Conservation (phyloP, 2,113 vertebrate genomes). For the Cololabis saira region DNA sequence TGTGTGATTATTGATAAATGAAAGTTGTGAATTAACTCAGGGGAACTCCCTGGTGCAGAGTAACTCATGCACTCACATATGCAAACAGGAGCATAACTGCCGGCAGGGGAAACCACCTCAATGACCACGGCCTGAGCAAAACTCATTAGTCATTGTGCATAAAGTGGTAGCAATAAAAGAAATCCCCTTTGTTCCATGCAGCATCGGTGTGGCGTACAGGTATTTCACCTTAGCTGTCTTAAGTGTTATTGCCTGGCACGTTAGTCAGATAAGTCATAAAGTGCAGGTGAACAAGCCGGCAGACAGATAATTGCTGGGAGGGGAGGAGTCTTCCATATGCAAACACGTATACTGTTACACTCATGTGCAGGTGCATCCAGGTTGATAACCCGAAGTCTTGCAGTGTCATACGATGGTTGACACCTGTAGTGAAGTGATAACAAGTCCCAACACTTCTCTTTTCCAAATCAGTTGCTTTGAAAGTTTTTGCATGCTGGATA, state of each 20-base stretch:
- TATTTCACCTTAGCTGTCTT: slow-evolving; percentile 32
- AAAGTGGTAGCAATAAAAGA: slow-evolving; percentile 19
- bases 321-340: slow-evolving; percentile 45
- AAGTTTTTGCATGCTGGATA: background rate
- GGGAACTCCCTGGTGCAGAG: slow-evolving; percentile 38
- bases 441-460: background rate
- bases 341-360: slow-evolving; percentile 34
- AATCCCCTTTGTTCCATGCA: slow-evolving; percentile 7
- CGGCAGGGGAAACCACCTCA: slow-evolving; percentile 48
- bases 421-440: slow-evolving; percentile 9
- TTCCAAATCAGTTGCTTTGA: background rate
- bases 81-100: slow-evolving; percentile 55
- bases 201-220: slow-evolving; percentile 23
- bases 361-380: slow-evolving; percentile 18
- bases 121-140: slow-evolving; percentile 13
- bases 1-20: slow-evolving; percentile 35
- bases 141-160: slow-evolving; percentile 25
- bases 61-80: slow-evolving; percentile 21
- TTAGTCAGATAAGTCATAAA: slow-evolving; percentile 48
- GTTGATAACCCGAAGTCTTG: slow-evolving; percentile 19
- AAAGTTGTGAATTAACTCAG: slow-evolving; percentile 41
- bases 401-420: slow-evolving; percentile 3
- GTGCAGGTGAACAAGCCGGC: slow-evolving; percentile 55
- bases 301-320: slow-evolving; percentile 27
- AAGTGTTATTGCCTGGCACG: slow-evolving; percentile 16